A percentile compares a stretch with the other conserved stretches of the same genome.
phyloP scores from a whole-genome alignment of 1,140 invertebrate species.

The Mactra quadrangularis region DNA sequence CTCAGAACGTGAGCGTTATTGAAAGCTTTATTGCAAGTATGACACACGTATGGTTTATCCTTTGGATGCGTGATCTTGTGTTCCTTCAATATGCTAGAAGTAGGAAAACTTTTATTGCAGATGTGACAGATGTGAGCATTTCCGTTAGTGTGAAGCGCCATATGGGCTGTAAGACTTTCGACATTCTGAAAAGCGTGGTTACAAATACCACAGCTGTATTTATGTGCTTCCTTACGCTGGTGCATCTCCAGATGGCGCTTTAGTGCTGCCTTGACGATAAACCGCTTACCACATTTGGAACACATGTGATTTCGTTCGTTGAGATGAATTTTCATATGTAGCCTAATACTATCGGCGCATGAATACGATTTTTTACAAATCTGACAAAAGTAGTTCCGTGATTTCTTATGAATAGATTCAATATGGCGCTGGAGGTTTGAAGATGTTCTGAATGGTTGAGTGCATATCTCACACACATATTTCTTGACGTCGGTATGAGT shows the following conservation, averaged over 20 bases:
- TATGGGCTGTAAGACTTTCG: constrained; percentile 85
- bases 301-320: constrained; percentile 85
- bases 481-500: constrained; percentile 11
- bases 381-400: constrained; percentile 66
- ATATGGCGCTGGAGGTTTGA: constrained; percentile 60
- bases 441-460: constrained; percentile 35
- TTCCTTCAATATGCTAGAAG: constrained; percentile 63
- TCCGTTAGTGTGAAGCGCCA: constrained; percentile 72
- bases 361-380: constrained; percentile 70
- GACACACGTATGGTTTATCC: constrained; percentile 80
- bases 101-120: constrained; percentile 53
- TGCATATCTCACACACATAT: constrained; percentile 34
- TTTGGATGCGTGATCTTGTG: constrained; percentile 83
- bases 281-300: constrained; percentile 71
- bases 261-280: constrained; percentile 64
- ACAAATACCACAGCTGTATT: constrained; percentile 82
- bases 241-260: constrained; percentile 68
- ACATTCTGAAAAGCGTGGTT: constrained; percentile 85
- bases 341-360: constrained; percentile 62
- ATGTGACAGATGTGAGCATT: constrained; percentile 45
- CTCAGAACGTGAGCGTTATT: constrained; percentile 58
- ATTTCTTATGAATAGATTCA: constrained; percentile 62
- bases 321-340: constrained; percentile 72
- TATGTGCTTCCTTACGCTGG: constrained; percentile 62
- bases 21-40: constrained; percentile 51